These are phyloP conservation scores for Epizoanthus stellaris DNA, from an alignment of 92 coral and sea anemone species.

Conservation along the genomic window DNA sequence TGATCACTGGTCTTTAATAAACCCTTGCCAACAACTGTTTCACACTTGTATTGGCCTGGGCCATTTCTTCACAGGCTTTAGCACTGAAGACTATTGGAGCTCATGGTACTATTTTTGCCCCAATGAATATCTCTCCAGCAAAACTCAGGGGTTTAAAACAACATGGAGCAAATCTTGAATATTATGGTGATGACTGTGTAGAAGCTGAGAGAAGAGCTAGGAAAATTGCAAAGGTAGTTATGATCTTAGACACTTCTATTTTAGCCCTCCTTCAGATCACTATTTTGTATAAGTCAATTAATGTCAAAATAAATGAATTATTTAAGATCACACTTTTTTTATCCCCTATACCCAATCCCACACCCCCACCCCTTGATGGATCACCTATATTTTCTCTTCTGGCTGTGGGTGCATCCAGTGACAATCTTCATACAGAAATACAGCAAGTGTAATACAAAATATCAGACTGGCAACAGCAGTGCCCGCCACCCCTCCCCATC, in stretches of 20 bases:
- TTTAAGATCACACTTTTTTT: no score
- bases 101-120: slow-evolving; percentile 76
- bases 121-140: slow-evolving; percentile 62
- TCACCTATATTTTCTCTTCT: background rate
- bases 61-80: slow-evolving; percentile 57
- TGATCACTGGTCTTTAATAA: no score
- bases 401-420: background rate
- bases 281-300: background rate
- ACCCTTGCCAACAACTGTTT: no score
- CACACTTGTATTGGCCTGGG: no score
- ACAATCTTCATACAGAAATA: no score
- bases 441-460: no score
- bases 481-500: no score
- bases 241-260: background rate
- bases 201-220: slow-evolving; percentile 85
- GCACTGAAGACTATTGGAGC: slow-evolving; percentile 74
- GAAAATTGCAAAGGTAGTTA: slow-evolving; percentile 61
- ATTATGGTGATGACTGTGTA: slow-evolving; percentile 82
- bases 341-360: no score
- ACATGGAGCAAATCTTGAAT: slow-evolving; percentile 64
- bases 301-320: no score
- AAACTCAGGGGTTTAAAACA: slow-evolving; percentile 70
- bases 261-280: background rate
- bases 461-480: no score
- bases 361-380: no score